Evolutionary conservation across 2,888 invertebrate genomes (phyloP), one percentile per base, ranked within the genome.

Genomic region (Dicyrtomina minuta): DNA sequence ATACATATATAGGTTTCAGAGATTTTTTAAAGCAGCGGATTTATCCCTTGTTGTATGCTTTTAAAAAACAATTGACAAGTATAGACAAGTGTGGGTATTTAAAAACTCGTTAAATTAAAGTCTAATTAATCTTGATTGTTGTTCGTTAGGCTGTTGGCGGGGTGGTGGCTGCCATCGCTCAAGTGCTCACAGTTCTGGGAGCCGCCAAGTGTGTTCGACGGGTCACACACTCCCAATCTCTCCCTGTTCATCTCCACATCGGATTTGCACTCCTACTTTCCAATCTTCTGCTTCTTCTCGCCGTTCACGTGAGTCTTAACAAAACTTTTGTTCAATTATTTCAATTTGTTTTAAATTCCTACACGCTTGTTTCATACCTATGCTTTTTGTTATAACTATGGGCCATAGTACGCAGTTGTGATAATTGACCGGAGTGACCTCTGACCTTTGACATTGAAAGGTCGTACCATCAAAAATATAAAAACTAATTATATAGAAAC

Each of bases 181-280:
- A 75, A 74, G 76, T 78, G 20, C 66, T 78, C 67, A 78, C 76
- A 65, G 77, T 78, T 49, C 68, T 78, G 60, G 77, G 77, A 71
- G 75, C 77, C 26, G 76, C 76, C 46, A 76, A 74, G 66, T 78
- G 77, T 72, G 76, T 78, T 62, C 75, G 76, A 26, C 70, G 74
- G 68, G 72, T 68, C 20, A 59, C 68, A 49, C 64, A 72, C 22
- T 68, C 72, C 33, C 66, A 66, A 55, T 65, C 71, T 4, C 73
- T 74, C 41, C 75, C 77, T 10, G 75, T 78, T 59, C 77, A 76
- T 51, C 70, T 78, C 51, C 76, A 78, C 70, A 76, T 78, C 64
- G 77, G 77, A 69, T 78, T 78, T 55, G 76, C 77, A n/a, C 73
- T 78, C 17, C 76, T 78, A 68, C 71, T 78, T 65, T 78, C 77